Conservation (phyloP, 2,888 invertebrate species). For the Heliconius erato region DNA sequence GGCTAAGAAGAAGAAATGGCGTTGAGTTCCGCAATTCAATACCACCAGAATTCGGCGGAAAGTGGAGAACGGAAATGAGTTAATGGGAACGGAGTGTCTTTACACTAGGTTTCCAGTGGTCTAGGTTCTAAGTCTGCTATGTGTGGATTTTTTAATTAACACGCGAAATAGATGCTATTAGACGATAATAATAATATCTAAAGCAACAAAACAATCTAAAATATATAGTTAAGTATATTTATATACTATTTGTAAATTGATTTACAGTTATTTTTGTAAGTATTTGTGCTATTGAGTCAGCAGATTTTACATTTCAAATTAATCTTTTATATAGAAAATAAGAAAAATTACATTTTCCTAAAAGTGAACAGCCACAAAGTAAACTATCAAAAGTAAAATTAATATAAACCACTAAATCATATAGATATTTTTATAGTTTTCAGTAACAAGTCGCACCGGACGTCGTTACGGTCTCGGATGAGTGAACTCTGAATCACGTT, state of each 20-base stretch:
- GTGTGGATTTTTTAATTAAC: neutral
- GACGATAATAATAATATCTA: too few relatives aligned
- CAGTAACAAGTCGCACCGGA: slow-evolving; percentile 14
- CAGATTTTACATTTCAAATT: neutral
- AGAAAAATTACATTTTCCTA: neutral
- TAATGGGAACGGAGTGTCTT: neutral
- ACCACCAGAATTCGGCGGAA: neutral
- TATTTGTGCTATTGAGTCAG: too few relatives aligned
- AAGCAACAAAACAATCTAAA: too few relatives aligned
- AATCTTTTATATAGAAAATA: neutral
- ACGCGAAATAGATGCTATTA: too few relatives aligned
- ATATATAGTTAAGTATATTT: too few relatives aligned
- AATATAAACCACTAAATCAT: neutral
- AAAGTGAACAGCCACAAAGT: neutral
- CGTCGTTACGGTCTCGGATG: slow-evolving; percentile 21
- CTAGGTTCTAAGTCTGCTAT: neutral
- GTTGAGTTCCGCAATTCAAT: neutral
- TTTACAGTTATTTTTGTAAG: too few relatives aligned
- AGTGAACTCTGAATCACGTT: slow-evolving; percentile 29
- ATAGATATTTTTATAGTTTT: slow-evolving; percentile 21
- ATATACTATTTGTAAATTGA: too few relatives aligned
- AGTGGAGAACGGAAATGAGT: neutral
- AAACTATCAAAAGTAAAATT: neutral
- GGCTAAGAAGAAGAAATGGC: too few relatives aligned
- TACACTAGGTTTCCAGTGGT: neutral